Conservation (phyloP, 2,888 invertebrate species). For the Cybosia mesomella region DNA sequence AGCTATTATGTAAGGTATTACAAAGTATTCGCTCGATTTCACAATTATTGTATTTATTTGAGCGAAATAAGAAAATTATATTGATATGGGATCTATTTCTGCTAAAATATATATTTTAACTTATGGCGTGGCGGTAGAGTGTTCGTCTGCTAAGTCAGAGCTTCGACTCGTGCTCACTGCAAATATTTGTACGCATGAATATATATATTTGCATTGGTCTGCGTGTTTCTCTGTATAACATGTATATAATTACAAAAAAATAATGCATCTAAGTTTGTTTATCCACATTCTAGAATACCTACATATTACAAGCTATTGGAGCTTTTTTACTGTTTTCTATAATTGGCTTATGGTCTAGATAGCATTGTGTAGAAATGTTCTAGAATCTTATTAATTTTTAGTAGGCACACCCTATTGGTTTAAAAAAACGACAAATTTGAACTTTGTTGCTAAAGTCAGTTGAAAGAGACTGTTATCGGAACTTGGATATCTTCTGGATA, state of each 20-base stretch:
- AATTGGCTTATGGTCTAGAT: no score
- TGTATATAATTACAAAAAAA: no score
- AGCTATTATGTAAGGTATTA: constrained; percentile 36
- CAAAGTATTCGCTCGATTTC: constrained; percentile 35
- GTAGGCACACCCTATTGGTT: no score
- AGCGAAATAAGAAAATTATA: constrained; percentile 17
- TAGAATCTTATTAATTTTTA: no score
- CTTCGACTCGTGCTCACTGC: background rate
- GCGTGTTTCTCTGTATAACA: no score
- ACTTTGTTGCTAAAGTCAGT: background rate
- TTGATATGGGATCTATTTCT: constrained; percentile 29
- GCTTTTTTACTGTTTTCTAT: no score
- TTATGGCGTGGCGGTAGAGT: no score
- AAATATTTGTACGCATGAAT: background rate
- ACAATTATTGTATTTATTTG: constrained; percentile 24
- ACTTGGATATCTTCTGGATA: background rate
- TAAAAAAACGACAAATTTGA: no score
- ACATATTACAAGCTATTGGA: no score
- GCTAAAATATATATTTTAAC: constrained; percentile 21
- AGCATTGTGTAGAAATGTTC: no score
- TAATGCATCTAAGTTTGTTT: background rate
- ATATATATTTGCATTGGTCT: background rate
- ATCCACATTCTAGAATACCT: no score
- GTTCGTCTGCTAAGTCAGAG: background rate
- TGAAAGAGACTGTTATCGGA: no score